Percentiles rank a stretch among this genome's conserved stretches.
Evolutionary conservation across 1,140 invertebrate species (phyloP).

Genomic region (Microplitis demolitor): DNA sequence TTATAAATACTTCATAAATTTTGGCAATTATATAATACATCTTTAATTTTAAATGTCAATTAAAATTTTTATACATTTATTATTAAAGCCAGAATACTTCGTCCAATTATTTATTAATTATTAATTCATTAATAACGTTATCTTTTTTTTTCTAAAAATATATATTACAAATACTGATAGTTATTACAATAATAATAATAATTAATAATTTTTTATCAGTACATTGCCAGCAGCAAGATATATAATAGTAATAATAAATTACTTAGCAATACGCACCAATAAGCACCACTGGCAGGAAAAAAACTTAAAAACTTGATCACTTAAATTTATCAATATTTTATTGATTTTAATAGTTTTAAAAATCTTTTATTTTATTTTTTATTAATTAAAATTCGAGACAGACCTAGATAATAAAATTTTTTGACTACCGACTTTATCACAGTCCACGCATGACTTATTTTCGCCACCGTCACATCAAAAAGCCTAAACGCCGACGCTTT

Average conservation of each 20-base stretch:
- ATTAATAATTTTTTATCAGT: slow-evolving; percentile 22
- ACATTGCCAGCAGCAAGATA: slow-evolving; percentile 30
- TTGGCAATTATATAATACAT: background rate
- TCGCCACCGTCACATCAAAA: slow-evolving; percentile 45
- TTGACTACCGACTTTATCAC: slow-evolving; percentile 56
- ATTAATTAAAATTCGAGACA: slow-evolving; percentile 26
- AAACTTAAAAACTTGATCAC: slow-evolving; percentile 22
- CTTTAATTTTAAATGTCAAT: background rate
- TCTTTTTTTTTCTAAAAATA: slow-evolving; percentile 25
- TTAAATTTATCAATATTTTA: background rate
- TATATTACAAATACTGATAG: slow-evolving; percentile 32
- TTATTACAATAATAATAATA: too few species aligned
- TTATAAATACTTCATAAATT: background rate
- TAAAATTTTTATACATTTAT: background rate
- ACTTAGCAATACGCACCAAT: slow-evolving; percentile 27
- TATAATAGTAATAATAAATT: slow-evolving; percentile 5
- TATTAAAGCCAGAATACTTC: slow-evolving; percentile 17
- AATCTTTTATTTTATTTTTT: too few species aligned
- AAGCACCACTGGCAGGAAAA: slow-evolving; percentile 41
- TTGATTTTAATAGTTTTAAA: background rate
- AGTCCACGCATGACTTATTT: slow-evolving; percentile 61
- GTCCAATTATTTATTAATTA: slow-evolving; percentile 2
- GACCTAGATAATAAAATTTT: slow-evolving; percentile 32
- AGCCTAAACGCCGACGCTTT: slow-evolving; percentile 58
- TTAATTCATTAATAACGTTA: background rate